phyloP scores from a whole-genome alignment of 2,113 vertebrate species.

The Heterocephalus glaber region DNA sequence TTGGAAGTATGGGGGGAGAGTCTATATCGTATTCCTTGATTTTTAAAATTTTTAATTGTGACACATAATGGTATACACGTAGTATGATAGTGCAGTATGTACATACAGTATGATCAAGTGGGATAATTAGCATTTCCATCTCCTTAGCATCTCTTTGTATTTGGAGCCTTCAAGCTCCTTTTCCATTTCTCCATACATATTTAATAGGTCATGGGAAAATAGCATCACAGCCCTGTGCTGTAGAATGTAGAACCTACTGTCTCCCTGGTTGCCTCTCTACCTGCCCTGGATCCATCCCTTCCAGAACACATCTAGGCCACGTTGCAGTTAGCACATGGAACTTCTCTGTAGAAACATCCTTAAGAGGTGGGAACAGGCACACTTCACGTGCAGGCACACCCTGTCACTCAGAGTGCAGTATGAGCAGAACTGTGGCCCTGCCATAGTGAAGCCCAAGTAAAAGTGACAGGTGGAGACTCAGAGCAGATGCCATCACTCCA shows the following conservation, averaged over 20 bases:
- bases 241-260: neutral
- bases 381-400: neutral
- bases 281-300: neutral
- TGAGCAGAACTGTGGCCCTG: fast-evolving
- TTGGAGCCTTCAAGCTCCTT: neutral
- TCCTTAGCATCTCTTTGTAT: too few relatives aligned
- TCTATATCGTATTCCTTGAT: neutral
- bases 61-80: neutral
- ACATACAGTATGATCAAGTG: too few relatives aligned
- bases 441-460: neutral
- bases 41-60: neutral
- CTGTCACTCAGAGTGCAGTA: neutral
- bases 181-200: neutral
- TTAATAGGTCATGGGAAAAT: neutral
- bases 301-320: neutral
- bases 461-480: neutral
- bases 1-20: neutral
- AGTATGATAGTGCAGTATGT: too few relatives aligned
- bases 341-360: neutral
- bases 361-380: neutral
- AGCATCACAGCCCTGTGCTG: neutral
- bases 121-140: too few relatives aligned
- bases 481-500: fast-evolving
- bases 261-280: neutral
- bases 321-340: neutral